A percentile compares a stretch with the other conserved stretches of the same genome.
These are phyloP conservation scores for Rhabdomys dilectus DNA, from an alignment of 2,113 vertebrate species.

Conservation along the genomic window DNA sequence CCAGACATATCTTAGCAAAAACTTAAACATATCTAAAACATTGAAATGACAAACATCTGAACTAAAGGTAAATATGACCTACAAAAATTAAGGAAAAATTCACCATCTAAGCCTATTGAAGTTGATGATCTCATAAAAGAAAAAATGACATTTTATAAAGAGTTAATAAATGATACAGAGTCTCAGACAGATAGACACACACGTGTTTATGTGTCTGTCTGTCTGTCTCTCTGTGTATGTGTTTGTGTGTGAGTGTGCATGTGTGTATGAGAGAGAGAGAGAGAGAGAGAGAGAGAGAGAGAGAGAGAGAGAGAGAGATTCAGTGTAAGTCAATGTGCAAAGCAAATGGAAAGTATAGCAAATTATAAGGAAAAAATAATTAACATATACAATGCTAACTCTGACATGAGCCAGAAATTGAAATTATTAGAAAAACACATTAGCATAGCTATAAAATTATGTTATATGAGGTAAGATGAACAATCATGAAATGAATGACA, in stretches of 20 bases:
- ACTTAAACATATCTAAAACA: neutral
- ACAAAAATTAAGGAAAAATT: neutral
- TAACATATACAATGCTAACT: neutral
- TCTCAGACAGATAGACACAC: neutral
- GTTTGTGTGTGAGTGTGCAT: no score
- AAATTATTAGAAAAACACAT: constrained; percentile 18
- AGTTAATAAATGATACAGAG: neutral
- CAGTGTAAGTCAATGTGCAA: neutral
- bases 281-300: no score
- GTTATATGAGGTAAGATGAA: neutral
- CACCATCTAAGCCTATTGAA: neutral
- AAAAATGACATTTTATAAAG: neutral
- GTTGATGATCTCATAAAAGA: neutral
- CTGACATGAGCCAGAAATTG: neutral
- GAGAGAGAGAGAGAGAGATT: no score
- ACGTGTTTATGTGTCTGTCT: no score
- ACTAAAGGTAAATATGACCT: neutral
- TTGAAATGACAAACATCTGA: neutral
- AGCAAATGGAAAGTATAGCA: neutral
- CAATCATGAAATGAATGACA: constrained; percentile 5
- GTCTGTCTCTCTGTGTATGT: no score
- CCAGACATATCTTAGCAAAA: neutral
- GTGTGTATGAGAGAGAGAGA: no score
- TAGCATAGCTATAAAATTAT: neutral
- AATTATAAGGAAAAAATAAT: neutral